A percentile compares a stretch with the other conserved stretches of the same genome.
These are phyloP conservation scores for Galeopsomyia nigrocyanea DNA, from an alignment of 2,888 invertebrate species.

Conservation along the genomic window DNA sequence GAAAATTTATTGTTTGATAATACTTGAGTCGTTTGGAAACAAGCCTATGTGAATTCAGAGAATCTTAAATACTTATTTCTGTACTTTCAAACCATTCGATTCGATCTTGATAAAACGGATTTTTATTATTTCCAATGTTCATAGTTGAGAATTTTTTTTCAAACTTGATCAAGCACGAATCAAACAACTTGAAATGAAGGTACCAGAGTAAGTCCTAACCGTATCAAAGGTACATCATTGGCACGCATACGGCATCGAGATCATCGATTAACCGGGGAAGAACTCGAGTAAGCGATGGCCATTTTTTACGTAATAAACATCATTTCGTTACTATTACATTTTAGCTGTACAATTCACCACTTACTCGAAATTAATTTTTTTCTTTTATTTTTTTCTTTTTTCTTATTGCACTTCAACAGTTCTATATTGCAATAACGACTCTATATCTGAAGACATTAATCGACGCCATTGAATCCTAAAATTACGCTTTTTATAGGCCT, in stretches of 20 bases:
- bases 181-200: slow-evolving; percentile 35
- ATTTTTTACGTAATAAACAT: slow-evolving; percentile 7
- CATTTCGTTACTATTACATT: slow-evolving; percentile 27
- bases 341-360: slow-evolving; percentile 25
- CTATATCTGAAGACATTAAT: slow-evolving; percentile 56
- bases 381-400: slow-evolving; percentile 32
- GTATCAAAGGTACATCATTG: slow-evolving; percentile 48
- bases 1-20: slow-evolving; percentile 23
- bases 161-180: not conserved
- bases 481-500: slow-evolving; percentile 58
- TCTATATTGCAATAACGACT: slow-evolving; percentile 41
- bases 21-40: slow-evolving; percentile 16
- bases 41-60: slow-evolving; percentile 29
- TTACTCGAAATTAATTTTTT: slow-evolving; percentile 33
- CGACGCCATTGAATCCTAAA: slow-evolving; percentile 55
- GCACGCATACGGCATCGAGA: slow-evolving; percentile 50
- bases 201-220: slow-evolving; percentile 45
- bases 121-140: not conserved
- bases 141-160: too few relatives aligned
- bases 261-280: slow-evolving; percentile 47
- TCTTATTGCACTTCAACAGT: slow-evolving; percentile 39
- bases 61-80: slow-evolving; percentile 36
- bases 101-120: not conserved
- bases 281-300: slow-evolving; percentile 33
- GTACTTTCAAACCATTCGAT: slow-evolving; percentile 14